Base-by-base conservation (phyloP, 2,797 vertebrate species). In the Pteronotus mesoamericanus region DNA sequence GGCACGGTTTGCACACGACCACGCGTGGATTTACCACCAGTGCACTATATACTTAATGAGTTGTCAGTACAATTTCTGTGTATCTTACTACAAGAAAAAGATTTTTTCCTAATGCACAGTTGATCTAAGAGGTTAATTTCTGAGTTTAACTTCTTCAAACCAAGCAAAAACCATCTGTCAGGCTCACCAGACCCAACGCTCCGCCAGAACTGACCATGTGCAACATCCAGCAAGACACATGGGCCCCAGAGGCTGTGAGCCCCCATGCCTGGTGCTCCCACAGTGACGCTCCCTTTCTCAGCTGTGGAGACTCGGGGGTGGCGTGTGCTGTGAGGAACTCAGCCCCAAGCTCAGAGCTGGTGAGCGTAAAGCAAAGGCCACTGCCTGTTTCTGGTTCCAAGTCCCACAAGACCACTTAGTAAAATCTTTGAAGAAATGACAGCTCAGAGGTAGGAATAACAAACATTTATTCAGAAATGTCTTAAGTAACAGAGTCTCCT, bases 391-490 rank as follows among this genome's bases (percentile, higher is more conserved):
- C 86, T 71, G 51, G 57, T 19, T 64, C 24, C 79, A 78, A 46
- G 37, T 42, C 44, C 86, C 61, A 72, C 48, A 89, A 89, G n/a
- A 24, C 1, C 96, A 61, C 66, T 92, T 66, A 61, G 48, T 24
- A 86, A 51, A 44, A 85, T 85, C 96, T 97, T 75, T 51, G 16
- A 48, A 94, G 64, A 89, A 92, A 83, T 72, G 95, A 96, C 86
- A 89, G 86, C 95, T 97, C 96, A 90, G 95, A 80, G 92, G 91
- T 98, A 98, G 86, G 97, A 98, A 98, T 98, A 98, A 98, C 98
- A 98, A 98, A 98, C 1, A 66, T 99, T 99, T 99, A 99, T 98
- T 99, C 98, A 98, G 98, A 98, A 98, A 98, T 96, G 97, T 94
- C 0, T 97, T 97, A 96, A 96, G 55, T 95, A 98, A 98, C 97